A percentile compares a stretch with the other conserved stretches of the same genome.
Evolutionary conservation across 2,113 vertebrate genomes (phyloP).

Genomic region (Chlorodrepanis virens): DNA sequence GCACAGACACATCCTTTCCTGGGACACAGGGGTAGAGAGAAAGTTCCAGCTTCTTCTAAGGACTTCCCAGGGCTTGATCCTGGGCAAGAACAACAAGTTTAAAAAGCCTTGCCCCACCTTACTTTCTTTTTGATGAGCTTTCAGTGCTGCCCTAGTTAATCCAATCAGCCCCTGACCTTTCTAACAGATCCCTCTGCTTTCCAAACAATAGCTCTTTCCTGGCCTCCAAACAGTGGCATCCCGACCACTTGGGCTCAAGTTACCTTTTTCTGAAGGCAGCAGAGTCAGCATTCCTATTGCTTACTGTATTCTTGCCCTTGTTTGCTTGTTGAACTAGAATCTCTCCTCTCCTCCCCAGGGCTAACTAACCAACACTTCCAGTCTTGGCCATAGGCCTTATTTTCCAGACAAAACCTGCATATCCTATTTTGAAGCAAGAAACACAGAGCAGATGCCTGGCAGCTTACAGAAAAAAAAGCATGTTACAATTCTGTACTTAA

Average conservation of each 20-base stretch:
- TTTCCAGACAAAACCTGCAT: neutral
- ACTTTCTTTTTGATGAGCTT: neutral
- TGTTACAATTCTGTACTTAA: neutral
- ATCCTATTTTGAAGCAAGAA: neutral
- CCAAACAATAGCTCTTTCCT: neutral
- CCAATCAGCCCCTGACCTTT: neutral
- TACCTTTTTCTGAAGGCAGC: neutral
- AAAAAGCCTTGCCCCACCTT: neutral
- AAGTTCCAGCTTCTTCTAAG: neutral
- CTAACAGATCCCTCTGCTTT: neutral
- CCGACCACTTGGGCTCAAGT: neutral
- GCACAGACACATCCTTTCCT: neutral
- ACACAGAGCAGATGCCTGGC: rapidly evolving
- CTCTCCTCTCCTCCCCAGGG: neutral
- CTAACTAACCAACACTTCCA: neutral
- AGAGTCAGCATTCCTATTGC: neutral
- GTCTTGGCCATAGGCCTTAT: neutral
- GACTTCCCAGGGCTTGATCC: neutral
- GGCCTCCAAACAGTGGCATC: slow-evolving; percentile 12
- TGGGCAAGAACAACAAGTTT: neutral
- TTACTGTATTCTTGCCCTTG: neutral
- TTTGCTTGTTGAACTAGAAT: neutral
- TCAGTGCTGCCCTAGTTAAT: neutral
- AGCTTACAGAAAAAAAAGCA: neutral
- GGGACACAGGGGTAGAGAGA: neutral